A percentile compares a stretch with the other conserved stretches of the same genome.
phyloP scores from a whole-genome alignment of 2,797 vertebrate species.

The Australoheros facetus region DNA sequence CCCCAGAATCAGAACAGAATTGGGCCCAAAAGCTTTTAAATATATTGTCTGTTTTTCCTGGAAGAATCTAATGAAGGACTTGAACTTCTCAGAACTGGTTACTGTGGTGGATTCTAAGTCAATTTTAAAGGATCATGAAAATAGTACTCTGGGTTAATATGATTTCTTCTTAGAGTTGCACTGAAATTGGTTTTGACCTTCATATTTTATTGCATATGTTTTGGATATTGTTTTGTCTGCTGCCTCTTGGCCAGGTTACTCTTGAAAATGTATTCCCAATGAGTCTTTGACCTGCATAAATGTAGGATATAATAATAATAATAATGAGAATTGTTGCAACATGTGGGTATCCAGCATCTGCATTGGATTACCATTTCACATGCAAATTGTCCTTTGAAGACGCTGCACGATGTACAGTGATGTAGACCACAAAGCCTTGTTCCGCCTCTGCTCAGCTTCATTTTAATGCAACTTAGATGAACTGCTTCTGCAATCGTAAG shows the following conservation, averaged over 20 bases:
- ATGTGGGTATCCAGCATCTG: neutral
- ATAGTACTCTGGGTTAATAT: neutral
- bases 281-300: neutral
- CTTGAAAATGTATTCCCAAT: neutral
- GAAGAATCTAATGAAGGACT: neutral
- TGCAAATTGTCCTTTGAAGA: neutral
- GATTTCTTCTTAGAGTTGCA: neutral
- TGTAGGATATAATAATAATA: neutral
- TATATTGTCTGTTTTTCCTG: neutral
- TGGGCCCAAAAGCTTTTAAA: neutral
- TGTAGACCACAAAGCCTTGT: constrained; percentile 7
- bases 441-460: constrained; percentile 32
- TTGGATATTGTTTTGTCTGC: neutral
- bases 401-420: neutral
- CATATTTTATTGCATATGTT: neutral
- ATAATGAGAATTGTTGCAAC: neutral
- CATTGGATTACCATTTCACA: neutral
- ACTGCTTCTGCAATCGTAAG: constrained; percentile 61
- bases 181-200: constrained; percentile 4
- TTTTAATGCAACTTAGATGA: constrained; percentile 49
- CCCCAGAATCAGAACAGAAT: neutral
- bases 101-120: neutral
- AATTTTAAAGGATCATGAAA: neutral
- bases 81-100: neutral
- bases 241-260: neutral